A percentile compares a stretch with the other conserved stretches of the same genome.
Conservation (phyloP, 2,888 invertebrate genomes). For the Tridacna gigas region DNA sequence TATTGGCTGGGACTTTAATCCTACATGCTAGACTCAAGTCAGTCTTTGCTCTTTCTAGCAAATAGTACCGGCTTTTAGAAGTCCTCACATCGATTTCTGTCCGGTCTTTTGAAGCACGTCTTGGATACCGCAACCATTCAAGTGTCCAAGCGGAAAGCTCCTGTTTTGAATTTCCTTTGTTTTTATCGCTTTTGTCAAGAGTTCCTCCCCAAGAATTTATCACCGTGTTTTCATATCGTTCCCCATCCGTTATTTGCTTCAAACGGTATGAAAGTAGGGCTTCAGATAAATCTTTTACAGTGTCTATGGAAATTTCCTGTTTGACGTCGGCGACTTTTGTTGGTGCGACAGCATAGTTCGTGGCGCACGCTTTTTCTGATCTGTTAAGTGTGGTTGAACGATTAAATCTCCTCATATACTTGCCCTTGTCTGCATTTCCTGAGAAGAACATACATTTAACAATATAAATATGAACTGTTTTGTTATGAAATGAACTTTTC, state of each 20-base stretch:
- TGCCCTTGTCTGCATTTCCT: not conserved
- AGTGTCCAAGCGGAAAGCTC: conserved; percentile 31
- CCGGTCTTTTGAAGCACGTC: not conserved
- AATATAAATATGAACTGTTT: too few species aligned
- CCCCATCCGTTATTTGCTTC: conserved; percentile 14
- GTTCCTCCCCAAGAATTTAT: not conserved
- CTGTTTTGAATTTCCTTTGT: not conserved
- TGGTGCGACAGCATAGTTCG: conserved; percentile 42
- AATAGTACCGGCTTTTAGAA: not conserved
- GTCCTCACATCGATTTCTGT: not conserved
- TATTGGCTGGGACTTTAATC: conserved; percentile 24
- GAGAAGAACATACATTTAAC: not conserved
- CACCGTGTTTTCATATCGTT: conserved; percentile 35
- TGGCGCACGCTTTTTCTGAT: conserved; percentile 18
- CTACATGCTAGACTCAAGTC: not conserved
- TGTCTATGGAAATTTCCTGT: conserved; percentile 5
- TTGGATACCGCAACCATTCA: conserved; percentile 34
- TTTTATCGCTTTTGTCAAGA: not conserved
- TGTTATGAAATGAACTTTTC: too few species aligned
- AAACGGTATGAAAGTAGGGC: conserved; percentile 45
- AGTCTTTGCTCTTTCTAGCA: not conserved
- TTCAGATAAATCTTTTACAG: conserved; percentile 47
- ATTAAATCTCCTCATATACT: not conserved
- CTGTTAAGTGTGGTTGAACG: not conserved
- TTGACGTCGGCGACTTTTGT: conserved; percentile 2